Percentiles rank a stretch among this genome's conserved stretches.
phyloP scores from a whole-genome alignment of 2,797 vertebrate genomes.

The Xenops minutus region DNA sequence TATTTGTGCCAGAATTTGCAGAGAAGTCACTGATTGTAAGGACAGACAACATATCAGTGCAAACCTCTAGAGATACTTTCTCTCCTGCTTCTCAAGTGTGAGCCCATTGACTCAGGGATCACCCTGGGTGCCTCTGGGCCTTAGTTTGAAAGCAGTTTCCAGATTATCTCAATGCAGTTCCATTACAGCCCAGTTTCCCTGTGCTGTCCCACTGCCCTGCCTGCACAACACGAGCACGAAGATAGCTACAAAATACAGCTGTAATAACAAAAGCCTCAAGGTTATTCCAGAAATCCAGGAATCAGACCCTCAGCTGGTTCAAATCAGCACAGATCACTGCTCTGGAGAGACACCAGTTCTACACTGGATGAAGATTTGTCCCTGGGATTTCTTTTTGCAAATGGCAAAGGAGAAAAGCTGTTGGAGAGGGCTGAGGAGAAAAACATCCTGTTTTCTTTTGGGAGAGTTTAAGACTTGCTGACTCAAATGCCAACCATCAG shows the following conservation, averaged over 20 bases:
- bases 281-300: conserved; percentile 6
- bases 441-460: conserved; percentile 1
- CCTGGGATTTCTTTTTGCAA: background rate
- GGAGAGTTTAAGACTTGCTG: background rate
- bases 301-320: background rate
- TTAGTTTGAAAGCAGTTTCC: background rate
- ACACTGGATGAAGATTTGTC: background rate
- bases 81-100: background rate
- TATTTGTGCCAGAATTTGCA: background rate
- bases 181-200: background rate
- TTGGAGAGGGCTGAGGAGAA: background rate
- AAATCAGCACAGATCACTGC: background rate
- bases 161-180: background rate
- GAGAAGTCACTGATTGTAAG: background rate
- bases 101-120: background rate
- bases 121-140: background rate
- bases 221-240: background rate
- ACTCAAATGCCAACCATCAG: background rate
- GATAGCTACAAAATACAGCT: conserved; percentile 5
- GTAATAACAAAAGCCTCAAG: conserved; percentile 2
- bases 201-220: background rate
- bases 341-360: background rate
- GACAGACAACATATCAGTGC: background rate
- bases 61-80: background rate
- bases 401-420: background rate